Evolutionary conservation across 2,888 invertebrate genomes (phyloP).

Genomic region (Noctua comes): DNA sequence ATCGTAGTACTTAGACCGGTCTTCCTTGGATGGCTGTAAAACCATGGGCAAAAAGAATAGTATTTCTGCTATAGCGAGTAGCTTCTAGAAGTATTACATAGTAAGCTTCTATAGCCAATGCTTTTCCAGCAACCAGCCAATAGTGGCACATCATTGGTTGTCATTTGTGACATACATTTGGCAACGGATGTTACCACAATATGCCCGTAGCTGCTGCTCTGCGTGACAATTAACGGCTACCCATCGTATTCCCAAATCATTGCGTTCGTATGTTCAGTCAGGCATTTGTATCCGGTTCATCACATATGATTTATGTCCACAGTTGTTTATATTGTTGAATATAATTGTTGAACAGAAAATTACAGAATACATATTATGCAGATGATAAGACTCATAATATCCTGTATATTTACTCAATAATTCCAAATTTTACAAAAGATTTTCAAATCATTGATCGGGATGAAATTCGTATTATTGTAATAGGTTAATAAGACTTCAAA

Average conservation of each 20-base stretch:
- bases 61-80: background rate
- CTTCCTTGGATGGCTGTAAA: background rate
- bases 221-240: conserved; percentile 47
- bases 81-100: background rate
- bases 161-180: conserved; percentile 43
- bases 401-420: background rate
- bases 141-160: conserved; percentile 7
- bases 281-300: conserved; percentile 19
- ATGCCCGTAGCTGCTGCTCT: conserved; percentile 49
- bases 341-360: background rate
- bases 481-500: conserved; percentile 59
- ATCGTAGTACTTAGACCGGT: background rate
- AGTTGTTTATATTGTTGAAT: conserved; percentile 22
- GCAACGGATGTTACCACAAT: conserved; percentile 49
- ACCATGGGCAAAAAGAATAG: background rate
- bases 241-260: conserved; percentile 41
- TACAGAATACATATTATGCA: background rate
- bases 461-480: conserved; percentile 63
- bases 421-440: background rate
- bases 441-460: conserved; percentile 39
- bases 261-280: conserved; percentile 30
- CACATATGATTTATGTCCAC: conserved; percentile 33
- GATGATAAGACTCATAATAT: background rate
- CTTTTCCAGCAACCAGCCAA: background rate
- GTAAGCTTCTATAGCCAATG: background rate